These are phyloP conservation scores for Noctua janthina DNA, from an alignment of 2,888 invertebrate genomes.

Conservation along the genomic window DNA sequence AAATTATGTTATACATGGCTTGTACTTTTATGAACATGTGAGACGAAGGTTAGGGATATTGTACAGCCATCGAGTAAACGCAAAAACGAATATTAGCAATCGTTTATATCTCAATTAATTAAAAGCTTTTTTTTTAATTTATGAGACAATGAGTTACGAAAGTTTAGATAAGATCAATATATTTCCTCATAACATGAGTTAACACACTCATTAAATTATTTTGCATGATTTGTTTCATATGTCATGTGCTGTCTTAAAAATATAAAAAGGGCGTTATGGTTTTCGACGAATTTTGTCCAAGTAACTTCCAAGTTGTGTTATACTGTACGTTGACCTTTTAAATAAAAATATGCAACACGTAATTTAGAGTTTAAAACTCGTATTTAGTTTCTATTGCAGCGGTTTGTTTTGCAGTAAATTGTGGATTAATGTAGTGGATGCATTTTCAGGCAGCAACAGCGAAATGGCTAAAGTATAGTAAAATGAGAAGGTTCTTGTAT, in stretches of 20 bases:
- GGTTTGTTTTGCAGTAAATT: slow-evolving; percentile 9
- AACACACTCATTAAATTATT: not conserved
- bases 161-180: not conserved
- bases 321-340: not conserved
- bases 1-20: not conserved
- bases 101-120: not conserved
- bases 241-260: not conserved
- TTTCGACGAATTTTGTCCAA: not conserved
- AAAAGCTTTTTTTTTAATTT: too few species aligned
- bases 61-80: not conserved
- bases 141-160: not conserved
- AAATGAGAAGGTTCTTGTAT: not conserved
- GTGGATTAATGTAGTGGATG: slow-evolving; percentile 2
- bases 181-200: too few species aligned
- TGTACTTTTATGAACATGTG: not conserved
- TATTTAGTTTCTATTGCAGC: not conserved
- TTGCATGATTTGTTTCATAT: not conserved
- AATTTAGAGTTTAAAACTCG: slow-evolving; percentile 6
- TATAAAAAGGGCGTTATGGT: not conserved
- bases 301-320: not conserved
- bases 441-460: slow-evolving; percentile 3
- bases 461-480: not conserved
- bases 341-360: not conserved
- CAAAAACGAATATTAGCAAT: not conserved
- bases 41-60: not conserved